Percentiles rank a stretch among this genome's conserved stretches.
Conservation (phyloP, 2,888 invertebrate species). For the Campoletis raptor region DNA sequence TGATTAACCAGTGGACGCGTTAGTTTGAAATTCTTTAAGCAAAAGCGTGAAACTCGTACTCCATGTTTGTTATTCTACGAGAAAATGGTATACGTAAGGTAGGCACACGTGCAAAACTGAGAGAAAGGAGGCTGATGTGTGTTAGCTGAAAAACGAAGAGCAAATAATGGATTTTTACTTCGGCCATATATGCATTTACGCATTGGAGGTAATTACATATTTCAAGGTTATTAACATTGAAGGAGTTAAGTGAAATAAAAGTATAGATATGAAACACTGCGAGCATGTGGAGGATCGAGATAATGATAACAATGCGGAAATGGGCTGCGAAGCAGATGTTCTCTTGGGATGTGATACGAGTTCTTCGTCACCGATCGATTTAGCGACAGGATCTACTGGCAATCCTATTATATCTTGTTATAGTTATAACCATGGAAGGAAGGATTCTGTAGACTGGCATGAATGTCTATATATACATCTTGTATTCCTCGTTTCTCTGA, state of each 20-base stretch:
- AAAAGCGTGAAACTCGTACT: slow-evolving; percentile 57
- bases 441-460: slow-evolving; percentile 17
- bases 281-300: slow-evolving; percentile 5
- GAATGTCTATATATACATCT: slow-evolving; percentile 2
- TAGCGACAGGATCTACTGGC: slow-evolving; percentile 44
- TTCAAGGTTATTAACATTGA: not conserved
- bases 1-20: not conserved
- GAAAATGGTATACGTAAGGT: slow-evolving; percentile 9
- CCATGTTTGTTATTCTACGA: slow-evolving; percentile 32
- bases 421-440: slow-evolving; percentile 45
- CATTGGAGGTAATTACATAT: not conserved
- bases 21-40: slow-evolving; percentile 48
- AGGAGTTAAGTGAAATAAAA: not conserved
- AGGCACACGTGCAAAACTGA: slow-evolving; percentile 21
- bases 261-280: not conserved
- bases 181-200: not conserved
- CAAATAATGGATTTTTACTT: slow-evolving; percentile 35
- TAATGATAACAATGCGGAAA: slow-evolving; percentile 11
- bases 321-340: slow-evolving; percentile 7
- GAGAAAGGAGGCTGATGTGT: slow-evolving; percentile 58
- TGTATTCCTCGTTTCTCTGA: slow-evolving; percentile 9
- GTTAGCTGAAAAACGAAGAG: slow-evolving; percentile 41
- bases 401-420: slow-evolving; percentile 58
- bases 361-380: slow-evolving; percentile 62
- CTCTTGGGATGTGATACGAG: slow-evolving; percentile 43